A percentile compares a stretch with the other conserved stretches of the same genome.
These are phyloP conservation scores for Ellobius talpinus DNA, from an alignment of 2,113 vertebrate genomes.

Conservation along the genomic window DNA sequence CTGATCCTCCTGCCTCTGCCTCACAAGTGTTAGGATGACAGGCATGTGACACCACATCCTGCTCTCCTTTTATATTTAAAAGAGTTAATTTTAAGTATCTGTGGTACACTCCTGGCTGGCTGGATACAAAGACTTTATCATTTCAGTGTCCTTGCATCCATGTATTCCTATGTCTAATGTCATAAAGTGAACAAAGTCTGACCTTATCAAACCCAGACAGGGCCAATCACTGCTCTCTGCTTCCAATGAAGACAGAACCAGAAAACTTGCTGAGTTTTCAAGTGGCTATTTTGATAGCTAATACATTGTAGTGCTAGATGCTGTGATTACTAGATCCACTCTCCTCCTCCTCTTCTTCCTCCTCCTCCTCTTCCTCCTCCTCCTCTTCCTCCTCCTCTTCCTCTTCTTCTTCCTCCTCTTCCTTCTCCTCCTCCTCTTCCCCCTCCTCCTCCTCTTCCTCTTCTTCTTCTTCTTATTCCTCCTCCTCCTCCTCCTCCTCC, in stretches of 20 bases:
- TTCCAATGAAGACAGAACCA: slow-evolving; percentile 38
- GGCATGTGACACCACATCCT: not conserved
- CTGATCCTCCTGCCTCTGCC: not conserved
- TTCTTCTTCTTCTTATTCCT: too few species aligned
- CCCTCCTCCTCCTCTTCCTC: too few species aligned
- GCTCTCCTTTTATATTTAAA: slow-evolving; percentile 16
- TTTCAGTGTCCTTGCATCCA: not conserved
- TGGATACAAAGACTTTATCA: slow-evolving; percentile 23
- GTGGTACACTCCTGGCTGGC: not conserved
- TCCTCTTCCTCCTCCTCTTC: too few species aligned
- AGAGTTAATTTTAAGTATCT: slow-evolving; percentile 48
- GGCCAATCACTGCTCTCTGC: not conserved
- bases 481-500: too few species aligned
- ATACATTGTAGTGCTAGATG: slow-evolving; percentile 26
- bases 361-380: not conserved
- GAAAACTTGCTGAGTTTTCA: not conserved
- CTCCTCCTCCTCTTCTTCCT: not conserved
- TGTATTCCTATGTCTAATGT: not conserved
- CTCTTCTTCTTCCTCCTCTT: too few species aligned
- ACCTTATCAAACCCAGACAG: not conserved
- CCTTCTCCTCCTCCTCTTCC: too few species aligned
- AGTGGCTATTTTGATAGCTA: slow-evolving; percentile 38
- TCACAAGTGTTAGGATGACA: not conserved
- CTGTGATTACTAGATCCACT: not conserved
- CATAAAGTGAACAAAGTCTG: not conserved